Evolutionary conservation across 1,140 invertebrate genomes (phyloP), one percentile per base, ranked within the genome.

Genomic region (Megalonaias nervosa): DNA sequence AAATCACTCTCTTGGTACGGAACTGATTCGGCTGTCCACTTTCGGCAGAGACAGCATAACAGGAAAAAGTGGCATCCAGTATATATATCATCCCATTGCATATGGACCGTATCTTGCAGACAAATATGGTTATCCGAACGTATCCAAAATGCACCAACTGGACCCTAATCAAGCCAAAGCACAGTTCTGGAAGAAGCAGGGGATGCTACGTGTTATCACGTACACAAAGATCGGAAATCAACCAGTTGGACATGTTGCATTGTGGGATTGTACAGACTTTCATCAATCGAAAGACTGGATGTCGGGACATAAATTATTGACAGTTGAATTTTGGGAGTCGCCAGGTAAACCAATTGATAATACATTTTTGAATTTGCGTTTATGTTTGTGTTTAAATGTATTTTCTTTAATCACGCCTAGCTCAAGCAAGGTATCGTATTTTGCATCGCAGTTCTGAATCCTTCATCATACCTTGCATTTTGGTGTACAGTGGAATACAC

Each of bases 311-410:
- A 84, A 79, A 60, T 81, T 90, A 55, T 82, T 90, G 58, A 87
- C 87, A 23, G 87, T 88, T 59, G 89, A 90, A 83, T 90, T 90
- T 84, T 90, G 89, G 89, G 86, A 89, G 77, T 85, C 88, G 48
- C 86, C 87, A 84, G 88, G 88, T 89, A 74, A 83, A 48, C 38
- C 6, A 48, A 48, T 48, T 48, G 6, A 48, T 48, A 11, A 31
- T 1, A 48, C 38, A 48, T 48, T 6, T 48, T 11, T 48, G 38
- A 48, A 48, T 48, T 48, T 48, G 38, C 38, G 6, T 48, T 48
- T 48, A 4, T 11, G 38, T 48, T 48, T 31, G 2, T 31, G 4
- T 48, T 48, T 11, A 48, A 48, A 48, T 48, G 38, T 6, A 48
- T 48, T 48, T 48, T 48, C 38, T 48, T 48, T 48, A 48, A 0